Evolutionary conservation across 2,797 vertebrate genomes (phyloP).

Genomic region (Brachyalestes nurse): DNA sequence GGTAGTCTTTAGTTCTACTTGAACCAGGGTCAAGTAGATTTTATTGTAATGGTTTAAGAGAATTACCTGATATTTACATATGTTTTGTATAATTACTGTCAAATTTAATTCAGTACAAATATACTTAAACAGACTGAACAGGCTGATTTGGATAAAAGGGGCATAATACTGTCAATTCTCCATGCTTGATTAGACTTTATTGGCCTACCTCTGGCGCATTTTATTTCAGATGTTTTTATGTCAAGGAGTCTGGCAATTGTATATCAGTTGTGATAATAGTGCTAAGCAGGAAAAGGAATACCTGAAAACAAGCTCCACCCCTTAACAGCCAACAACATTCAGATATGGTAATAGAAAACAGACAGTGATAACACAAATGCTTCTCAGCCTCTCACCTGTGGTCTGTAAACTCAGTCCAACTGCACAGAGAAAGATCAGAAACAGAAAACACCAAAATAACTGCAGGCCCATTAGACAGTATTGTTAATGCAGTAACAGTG

Average conservation of each 20-base stretch:
- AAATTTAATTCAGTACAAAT: background rate
- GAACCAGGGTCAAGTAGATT: background rate
- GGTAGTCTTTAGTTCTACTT: background rate
- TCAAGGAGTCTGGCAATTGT: conserved; percentile 15
- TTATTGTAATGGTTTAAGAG: background rate
- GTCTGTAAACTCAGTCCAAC: conserved; percentile 71
- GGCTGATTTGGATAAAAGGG: background rate
- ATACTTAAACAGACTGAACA: background rate
- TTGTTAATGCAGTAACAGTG: background rate
- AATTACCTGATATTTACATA: background rate
- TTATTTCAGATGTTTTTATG: conserved; percentile 9
- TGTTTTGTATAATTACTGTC: background rate
- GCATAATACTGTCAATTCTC: background rate
- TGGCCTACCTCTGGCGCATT: conserved; percentile 15
- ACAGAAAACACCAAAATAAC: conserved; percentile 27
- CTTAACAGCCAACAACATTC: conserved; percentile 10
- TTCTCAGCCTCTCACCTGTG: conserved; percentile 57
- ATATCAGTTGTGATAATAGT: background rate
- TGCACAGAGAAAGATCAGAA: conserved; percentile 32
- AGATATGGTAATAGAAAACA: conserved; percentile 21
- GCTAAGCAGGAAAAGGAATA: background rate
- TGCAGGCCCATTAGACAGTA: background rate
- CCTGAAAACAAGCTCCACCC: conserved; percentile 17
- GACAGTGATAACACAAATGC: background rate
- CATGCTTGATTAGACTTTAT: conserved; percentile 40